Percentiles rank a stretch among this genome's conserved stretches.
phyloP scores from a whole-genome alignment of 2,113 vertebrate genomes.

The Hemibagrus wyckioides region DNA sequence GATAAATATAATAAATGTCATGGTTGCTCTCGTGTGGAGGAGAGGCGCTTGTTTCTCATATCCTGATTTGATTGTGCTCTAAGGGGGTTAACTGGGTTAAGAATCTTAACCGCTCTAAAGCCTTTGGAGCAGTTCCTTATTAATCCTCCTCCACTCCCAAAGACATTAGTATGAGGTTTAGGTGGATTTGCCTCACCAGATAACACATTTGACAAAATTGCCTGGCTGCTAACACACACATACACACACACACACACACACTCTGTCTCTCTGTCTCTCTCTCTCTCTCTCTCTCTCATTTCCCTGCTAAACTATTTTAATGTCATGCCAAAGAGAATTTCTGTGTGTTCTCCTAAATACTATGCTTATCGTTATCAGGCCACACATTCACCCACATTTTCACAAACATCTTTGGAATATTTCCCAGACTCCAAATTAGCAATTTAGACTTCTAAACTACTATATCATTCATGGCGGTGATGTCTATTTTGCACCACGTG shows the following conservation, averaged over 20 bases:
- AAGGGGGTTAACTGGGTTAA: slow-evolving; percentile 90
- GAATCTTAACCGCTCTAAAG: slow-evolving; percentile 90
- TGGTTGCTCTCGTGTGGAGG: slow-evolving; percentile 71
- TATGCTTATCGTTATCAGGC: slow-evolving; percentile 17
- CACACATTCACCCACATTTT: slow-evolving; percentile 42
- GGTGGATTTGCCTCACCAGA: slow-evolving; percentile 84
- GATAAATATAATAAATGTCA: slow-evolving; percentile 62
- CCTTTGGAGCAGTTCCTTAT: slow-evolving; percentile 87
- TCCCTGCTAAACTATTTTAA: slow-evolving; percentile 12
- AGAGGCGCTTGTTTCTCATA: slow-evolving; percentile 72
- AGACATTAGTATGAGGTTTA: slow-evolving; percentile 90
- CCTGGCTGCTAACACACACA: slow-evolving; percentile 48
- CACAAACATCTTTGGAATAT: slow-evolving; percentile 21
- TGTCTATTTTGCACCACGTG: slow-evolving; percentile 33
- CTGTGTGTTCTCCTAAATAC: slow-evolving; percentile 38
- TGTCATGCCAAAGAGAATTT: slow-evolving; percentile 28
- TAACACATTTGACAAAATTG: slow-evolving; percentile 74
- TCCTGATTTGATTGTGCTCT: slow-evolving; percentile 78
- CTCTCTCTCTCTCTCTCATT: background rate
- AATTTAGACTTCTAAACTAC: background rate
- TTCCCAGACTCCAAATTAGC: slow-evolving; percentile 12
- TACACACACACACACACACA: background rate
- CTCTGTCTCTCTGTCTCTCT: background rate
- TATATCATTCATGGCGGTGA: slow-evolving; percentile 21
- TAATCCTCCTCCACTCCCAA: slow-evolving; percentile 89